A percentile compares a stretch with the other conserved stretches of the same genome.
Evolutionary conservation across 2,113 vertebrate genomes (phyloP).

Genomic region (Xenotilapia caudafasciata): DNA sequence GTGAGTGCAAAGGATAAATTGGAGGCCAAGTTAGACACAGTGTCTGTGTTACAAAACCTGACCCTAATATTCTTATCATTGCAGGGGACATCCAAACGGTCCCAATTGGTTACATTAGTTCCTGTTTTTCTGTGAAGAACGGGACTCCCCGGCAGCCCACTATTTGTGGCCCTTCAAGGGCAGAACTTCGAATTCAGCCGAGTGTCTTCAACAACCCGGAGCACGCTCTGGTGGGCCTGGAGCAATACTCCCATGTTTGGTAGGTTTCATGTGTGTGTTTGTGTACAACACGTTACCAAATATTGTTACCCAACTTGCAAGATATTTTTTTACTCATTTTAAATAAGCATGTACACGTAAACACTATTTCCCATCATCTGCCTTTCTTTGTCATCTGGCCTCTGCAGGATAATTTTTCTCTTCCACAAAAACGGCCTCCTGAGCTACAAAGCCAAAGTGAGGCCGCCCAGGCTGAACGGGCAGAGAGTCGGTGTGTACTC

Average conservation of each 20-base stretch:
- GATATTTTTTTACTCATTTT: not conserved
- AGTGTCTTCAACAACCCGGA: constrained; percentile 84
- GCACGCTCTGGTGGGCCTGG: constrained; percentile 79
- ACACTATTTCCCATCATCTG: not conserved
- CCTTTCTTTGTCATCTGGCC: not conserved
- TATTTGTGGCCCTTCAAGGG: constrained; percentile 78
- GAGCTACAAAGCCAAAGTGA: constrained; percentile 84
- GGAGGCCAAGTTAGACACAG: not conserved
- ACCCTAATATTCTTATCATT: not conserved
- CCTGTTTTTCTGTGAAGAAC: constrained; percentile 81
- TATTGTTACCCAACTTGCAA: not conserved
- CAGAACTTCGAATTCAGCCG: constrained; percentile 71
- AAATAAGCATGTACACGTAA: not conserved
- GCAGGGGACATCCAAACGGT: constrained; percentile 78
- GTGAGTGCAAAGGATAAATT: not conserved
- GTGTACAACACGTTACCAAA: not conserved
- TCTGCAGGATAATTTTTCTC: constrained; percentile 81
- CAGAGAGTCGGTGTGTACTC: constrained; percentile 81
- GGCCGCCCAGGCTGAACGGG: constrained; percentile 82
- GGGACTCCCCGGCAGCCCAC: constrained; percentile 84
- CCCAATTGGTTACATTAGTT: constrained; percentile 82
- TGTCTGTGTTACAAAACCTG: not conserved
- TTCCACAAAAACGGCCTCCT: constrained; percentile 87
- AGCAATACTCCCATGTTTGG: constrained; percentile 87
- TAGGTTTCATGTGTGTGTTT: constrained; percentile 38